Conservation (phyloP, 2,797 vertebrate genomes). For the Catamblyrhynchus diadema region DNA sequence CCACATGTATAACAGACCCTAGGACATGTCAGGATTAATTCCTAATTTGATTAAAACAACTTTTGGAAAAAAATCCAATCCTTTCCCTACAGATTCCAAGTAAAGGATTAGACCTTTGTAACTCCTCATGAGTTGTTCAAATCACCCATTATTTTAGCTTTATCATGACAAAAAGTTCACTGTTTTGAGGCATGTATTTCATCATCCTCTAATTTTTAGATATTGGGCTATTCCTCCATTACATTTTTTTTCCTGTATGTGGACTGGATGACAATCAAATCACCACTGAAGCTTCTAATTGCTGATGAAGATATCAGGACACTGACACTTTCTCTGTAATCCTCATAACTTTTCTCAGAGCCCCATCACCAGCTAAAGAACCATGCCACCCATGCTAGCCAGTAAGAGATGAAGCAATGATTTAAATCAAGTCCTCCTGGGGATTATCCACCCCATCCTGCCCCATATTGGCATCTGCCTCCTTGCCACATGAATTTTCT, state of each 20-base stretch:
- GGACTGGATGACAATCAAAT: not conserved
- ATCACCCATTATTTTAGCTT: not conserved
- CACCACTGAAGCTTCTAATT: not conserved
- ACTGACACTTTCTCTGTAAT: not conserved
- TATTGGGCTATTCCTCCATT: not conserved
- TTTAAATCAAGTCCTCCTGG: not conserved
- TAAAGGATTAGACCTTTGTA: not conserved
- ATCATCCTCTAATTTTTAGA: not conserved
- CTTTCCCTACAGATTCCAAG: not conserved
- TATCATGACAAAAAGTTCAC: not conserved
- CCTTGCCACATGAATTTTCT: not conserved
- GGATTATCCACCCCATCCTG: not conserved
- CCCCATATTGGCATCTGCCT: not conserved
- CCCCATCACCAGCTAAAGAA: not conserved
- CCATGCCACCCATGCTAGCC: not conserved
- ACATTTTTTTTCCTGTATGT: not conserved
- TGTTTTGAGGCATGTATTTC: not conserved
- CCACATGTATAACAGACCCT: not conserved
- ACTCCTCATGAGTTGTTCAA: not conserved
- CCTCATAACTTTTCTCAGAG: not conserved
- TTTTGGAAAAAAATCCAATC: not conserved
- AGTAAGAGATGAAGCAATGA: not conserved
- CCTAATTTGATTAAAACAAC: not conserved
- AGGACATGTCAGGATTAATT: constrained; percentile 34
- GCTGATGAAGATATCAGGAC: not conserved